Evolutionary conservation across 2,888 invertebrate genomes (phyloP).

Genomic region (Polymixis flavicincta): DNA sequence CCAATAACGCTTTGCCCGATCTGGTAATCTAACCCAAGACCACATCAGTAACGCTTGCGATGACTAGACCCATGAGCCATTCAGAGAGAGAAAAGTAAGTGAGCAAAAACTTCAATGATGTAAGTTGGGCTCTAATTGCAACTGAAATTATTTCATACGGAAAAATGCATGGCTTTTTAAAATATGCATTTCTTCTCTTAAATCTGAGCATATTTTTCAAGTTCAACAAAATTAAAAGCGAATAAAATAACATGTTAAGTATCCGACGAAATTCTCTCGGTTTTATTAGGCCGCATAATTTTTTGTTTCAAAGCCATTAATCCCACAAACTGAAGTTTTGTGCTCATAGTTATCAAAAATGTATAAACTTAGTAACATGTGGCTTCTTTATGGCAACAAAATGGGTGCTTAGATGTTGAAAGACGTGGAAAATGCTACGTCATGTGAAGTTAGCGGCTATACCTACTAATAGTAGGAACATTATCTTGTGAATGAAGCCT

Average conservation of each 20-base stretch:
- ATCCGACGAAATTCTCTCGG: background rate
- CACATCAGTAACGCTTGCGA: no score
- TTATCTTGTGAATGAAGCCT: background rate
- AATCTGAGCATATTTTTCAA: background rate
- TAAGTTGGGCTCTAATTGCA: background rate
- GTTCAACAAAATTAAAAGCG: background rate
- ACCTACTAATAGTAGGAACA: background rate
- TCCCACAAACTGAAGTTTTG: conserved; percentile 15
- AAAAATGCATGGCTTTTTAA: background rate
- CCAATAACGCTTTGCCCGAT: no score
- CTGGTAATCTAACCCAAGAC: no score
- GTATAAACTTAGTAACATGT: conserved; percentile 18
- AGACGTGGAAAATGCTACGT: background rate
- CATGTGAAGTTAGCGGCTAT: background rate
- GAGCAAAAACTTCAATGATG: background rate
- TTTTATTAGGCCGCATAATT: conserved; percentile 18
- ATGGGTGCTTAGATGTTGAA: background rate
- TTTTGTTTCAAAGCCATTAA: conserved; percentile 45
- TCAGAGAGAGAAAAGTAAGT: no score
- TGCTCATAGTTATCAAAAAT: conserved; percentile 39
- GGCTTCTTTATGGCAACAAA: background rate
- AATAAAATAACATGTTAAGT: background rate
- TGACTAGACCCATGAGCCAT: no score
- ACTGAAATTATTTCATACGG: background rate
- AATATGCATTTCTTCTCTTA: background rate